Base-by-base conservation (phyloP, 2,113 vertebrate species). In the Brachirus orientalis region DNA sequence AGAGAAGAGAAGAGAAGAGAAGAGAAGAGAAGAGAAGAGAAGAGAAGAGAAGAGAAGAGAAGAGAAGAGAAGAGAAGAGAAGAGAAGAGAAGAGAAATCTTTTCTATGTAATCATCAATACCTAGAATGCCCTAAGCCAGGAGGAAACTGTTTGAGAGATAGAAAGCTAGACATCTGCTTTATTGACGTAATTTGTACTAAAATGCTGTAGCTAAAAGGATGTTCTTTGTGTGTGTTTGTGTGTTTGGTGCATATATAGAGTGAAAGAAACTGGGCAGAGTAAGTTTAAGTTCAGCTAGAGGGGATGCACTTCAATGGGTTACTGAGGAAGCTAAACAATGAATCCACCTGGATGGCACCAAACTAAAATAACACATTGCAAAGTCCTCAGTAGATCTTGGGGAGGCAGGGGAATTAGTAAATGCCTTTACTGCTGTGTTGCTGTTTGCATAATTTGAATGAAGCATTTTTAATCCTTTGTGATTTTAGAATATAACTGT, bases 61-160 rank as follows among this genome's bases (percentile, higher is more conserved):
- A 75, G n/a, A 44, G 40, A 35, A 57, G 36, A 59, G 41, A 20
- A 44, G 40, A 61, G 54, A 50, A 35, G n/a, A 44, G 40, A 35
- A 57, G 36, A 59, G 41, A 20, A 44, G 40, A 61, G 54, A 50
- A 35, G n/a, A 75, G 70, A 60, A 75, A 89, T 89, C 87, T 74
- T 83, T 88, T 88, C 83, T 70, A 88, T 86, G 79, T 9, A 43
- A 77, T 86, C 88, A 88, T 90, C 88, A 90, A 91, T 90, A 90
- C 56, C 61, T 69, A 75, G 52, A 50, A 55, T 73, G 83, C 82
- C 77, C 63, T 65, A 52, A 83, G 86, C 81, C 63, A 59, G 59
- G 75, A 58, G 66, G 75, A 81, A 88, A 84, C 75, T 52, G 80
- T 79, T 77, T 78, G 70, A 82, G 55, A 85, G 81, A 86, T 77